Percentiles rank a stretch among this genome's conserved stretches.
Conservation (phyloP, 2,888 invertebrate genomes). For the Tuta absoluta region DNA sequence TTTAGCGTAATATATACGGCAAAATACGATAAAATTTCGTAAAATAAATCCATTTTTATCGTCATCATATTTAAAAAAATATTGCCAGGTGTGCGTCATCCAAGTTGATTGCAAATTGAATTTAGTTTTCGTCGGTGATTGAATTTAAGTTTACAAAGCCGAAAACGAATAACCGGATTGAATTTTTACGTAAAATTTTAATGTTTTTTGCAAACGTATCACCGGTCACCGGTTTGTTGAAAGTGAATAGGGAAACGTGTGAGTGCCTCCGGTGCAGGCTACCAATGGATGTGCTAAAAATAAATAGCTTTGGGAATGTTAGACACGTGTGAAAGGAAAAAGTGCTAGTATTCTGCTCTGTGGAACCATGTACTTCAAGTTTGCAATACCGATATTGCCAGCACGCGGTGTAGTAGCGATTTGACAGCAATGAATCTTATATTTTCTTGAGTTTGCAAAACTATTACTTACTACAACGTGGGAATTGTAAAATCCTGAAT, state of each 20-base stretch:
- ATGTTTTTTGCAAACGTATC: not conserved
- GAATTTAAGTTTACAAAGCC: not conserved
- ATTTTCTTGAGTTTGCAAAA: too few species aligned
- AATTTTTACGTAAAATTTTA: not conserved
- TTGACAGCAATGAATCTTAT: too few species aligned
- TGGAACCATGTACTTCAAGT: too few species aligned
- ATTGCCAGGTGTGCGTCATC: not conserved
- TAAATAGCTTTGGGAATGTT: not conserved
- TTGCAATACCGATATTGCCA: too few species aligned
- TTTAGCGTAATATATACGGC: not conserved
- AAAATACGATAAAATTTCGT: not conserved
- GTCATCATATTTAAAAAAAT: not conserved
- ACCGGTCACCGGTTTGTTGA: not conserved
- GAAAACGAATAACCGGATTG: not conserved
- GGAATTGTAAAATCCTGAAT: too few species aligned
- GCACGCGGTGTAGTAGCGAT: too few species aligned
- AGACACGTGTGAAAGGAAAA: not conserved
- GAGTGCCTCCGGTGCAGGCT: not conserved
- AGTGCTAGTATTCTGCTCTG: too few species aligned
- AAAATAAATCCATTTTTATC: not conserved
- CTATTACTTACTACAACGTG: too few species aligned
- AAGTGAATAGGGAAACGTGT: not conserved
- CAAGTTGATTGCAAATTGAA: constrained; percentile 1
- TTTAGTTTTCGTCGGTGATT: not conserved
- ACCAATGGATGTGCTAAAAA: not conserved